A percentile compares a stretch with the other conserved stretches of the same genome.
Evolutionary conservation across 2,888 invertebrate genomes (phyloP).

Genomic region (Agonopterix subpropinquella): DNA sequence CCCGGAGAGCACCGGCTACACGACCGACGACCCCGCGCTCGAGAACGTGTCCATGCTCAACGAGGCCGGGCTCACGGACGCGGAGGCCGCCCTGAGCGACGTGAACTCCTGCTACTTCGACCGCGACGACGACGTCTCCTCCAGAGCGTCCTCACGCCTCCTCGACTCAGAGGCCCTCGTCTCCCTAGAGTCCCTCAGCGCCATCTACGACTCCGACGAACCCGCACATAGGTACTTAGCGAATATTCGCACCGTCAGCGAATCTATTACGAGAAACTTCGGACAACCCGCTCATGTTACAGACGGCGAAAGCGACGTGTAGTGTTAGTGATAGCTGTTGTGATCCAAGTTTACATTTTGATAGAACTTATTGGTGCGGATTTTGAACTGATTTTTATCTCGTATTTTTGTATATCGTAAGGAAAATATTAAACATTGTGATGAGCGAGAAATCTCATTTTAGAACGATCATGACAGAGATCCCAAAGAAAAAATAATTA

Average conservation of each 20-base stretch:
- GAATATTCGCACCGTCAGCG: constrained; percentile 84
- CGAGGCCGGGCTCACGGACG: constrained; percentile 90
- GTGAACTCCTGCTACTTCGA: constrained; percentile 89
- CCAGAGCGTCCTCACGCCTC: constrained; percentile 87
- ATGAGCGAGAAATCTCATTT: constrained; percentile 34
- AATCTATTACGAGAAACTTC: constrained; percentile 85
- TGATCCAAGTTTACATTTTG: constrained; percentile 23
- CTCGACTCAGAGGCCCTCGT: constrained; percentile 86
- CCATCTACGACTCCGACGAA: constrained; percentile 86
- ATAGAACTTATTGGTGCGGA: constrained; percentile 2
- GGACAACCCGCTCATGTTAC: constrained; percentile 81
- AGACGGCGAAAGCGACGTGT: constrained; percentile 81
- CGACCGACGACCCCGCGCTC: constrained; percentile 90
- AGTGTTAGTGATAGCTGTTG: constrained; percentile 13
- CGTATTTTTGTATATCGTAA: constrained; percentile 9
- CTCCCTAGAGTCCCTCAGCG: constrained; percentile 87
- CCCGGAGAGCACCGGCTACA: constrained; percentile 86
- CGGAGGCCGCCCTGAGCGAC: constrained; percentile 91
- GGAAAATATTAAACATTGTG: constrained; percentile 29
- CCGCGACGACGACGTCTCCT: constrained; percentile 85
- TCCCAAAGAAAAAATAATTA: constrained; percentile 27
- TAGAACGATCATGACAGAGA: constrained; percentile 34
- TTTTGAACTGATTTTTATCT: background rate
- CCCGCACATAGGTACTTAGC: constrained; percentile 80
- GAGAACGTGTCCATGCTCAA: constrained; percentile 91